Base-by-base conservation (phyloP, 2,113 vertebrate genomes). In the Ramphastos sulfuratus region DNA sequence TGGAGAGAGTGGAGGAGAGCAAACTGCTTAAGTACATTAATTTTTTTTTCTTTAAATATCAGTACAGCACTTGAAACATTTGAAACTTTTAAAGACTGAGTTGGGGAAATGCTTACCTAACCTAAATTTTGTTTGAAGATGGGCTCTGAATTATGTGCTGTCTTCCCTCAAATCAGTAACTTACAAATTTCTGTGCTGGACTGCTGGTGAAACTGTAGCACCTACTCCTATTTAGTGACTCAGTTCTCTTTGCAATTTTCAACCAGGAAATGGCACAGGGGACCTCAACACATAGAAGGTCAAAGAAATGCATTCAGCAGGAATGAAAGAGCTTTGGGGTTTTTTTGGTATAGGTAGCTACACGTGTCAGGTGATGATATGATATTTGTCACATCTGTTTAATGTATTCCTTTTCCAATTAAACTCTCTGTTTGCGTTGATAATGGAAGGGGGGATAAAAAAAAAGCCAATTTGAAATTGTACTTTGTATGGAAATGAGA, bases 11-110 rank as follows among this genome's bases (percentile, higher is more conserved):
- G 14, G 15, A 44, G 7, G 42, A 44, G 14, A 44, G 25, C 33
- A 70, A 9, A 6, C 13, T 2, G 0, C 20, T 70, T 48, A 19
- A 9, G 17, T 7, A 19, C 9, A 48, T 48, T 18, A 17, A 16
- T 16, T 46, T 16, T 46, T 48, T 19, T 48, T 48, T 19, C 56
- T 93, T 31, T 67, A 42, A 67, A 17, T 77, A 56, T 17, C 50
- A 69, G 28, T 35, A 67, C 12, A 79, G 18, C 12, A 75, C 33
- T 71, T 37, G 33, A 85, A 85, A 54, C 66, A 18, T 10, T 37
- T 42, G 31, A 44, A 83, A 54, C 20, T 56, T 87, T 52, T 7
- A 39, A 74, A 61, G 39, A 35, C 4, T 3, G 8, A 63, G 10
- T 5, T 55, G 71, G 55, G 37, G 27, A 77, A 93, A 88, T 31